Conservation (phyloP, 2,113 vertebrate species). For the Xiphophorus couchianus region DNA sequence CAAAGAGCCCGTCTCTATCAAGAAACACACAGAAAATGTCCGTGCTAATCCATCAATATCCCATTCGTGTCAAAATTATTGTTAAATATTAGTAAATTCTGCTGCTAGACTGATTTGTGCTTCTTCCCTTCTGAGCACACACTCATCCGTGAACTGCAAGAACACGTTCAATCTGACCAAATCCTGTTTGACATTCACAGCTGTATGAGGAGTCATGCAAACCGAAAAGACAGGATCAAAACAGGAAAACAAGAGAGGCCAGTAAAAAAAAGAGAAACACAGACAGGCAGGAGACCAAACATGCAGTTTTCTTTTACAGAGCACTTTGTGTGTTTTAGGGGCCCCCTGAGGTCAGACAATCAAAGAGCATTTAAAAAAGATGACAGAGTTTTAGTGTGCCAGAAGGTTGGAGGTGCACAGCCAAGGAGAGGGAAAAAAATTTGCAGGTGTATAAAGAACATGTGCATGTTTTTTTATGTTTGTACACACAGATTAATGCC, state of each 20-base stretch:
- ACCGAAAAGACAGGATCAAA: conserved; percentile 9
- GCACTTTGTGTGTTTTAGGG: conserved; percentile 52
- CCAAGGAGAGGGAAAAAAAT: conserved; percentile 35
- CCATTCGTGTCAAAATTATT: neutral
- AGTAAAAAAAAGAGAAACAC: conserved; percentile 6
- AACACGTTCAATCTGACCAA: neutral
- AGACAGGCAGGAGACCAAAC: conserved; percentile 58
- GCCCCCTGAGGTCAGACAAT: conserved; percentile 64
- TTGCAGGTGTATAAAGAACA: conserved; percentile 61
- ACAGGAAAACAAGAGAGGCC: neutral
- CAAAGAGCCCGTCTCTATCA: too few species aligned
- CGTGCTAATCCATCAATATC: too few species aligned
- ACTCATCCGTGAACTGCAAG: neutral
- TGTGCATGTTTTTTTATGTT: conserved; percentile 26
- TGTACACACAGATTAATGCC: conserved; percentile 10
- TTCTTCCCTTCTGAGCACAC: neutral
- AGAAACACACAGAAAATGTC: too few species aligned
- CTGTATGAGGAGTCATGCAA: neutral
- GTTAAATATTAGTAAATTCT: neutral
- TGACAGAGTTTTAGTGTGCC: conserved; percentile 54
- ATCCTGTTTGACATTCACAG: neutral
- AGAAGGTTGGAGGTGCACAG: conserved; percentile 39
- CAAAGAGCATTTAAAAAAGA: conserved; percentile 72
- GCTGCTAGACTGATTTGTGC: neutral
- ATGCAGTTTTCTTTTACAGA: conserved; percentile 45